Conservation (phyloP, 2,888 invertebrate species). For the Temnothorax rugatulus region DNA sequence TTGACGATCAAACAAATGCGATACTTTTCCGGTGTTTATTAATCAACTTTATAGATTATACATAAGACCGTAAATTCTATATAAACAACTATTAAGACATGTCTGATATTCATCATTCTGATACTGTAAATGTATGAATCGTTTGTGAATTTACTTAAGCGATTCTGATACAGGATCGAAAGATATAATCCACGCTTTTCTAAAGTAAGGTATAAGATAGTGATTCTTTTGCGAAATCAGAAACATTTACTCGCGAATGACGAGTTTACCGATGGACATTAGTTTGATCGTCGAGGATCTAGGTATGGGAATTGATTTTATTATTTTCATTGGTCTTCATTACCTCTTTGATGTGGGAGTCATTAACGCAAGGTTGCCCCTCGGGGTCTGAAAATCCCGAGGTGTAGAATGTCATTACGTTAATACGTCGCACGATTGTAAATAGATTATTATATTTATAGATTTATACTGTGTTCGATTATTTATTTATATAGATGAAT, state of each 20-base stretch:
- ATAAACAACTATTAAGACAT: not conserved
- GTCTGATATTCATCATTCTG: not conserved
- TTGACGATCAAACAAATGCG: slow-evolving; percentile 71
- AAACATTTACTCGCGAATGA: not conserved
- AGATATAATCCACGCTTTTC: not conserved
- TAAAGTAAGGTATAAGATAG: not conserved
- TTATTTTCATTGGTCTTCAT: slow-evolving; percentile 65
- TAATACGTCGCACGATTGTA: slow-evolving; percentile 68
- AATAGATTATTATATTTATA: slow-evolving; percentile 66
- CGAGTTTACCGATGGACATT: slow-evolving; percentile 42
- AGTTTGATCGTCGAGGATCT: slow-evolving; percentile 67
- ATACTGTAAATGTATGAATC: not conserved
- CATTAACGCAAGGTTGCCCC: slow-evolving; percentile 59
- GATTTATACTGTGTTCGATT: slow-evolving; percentile 74
- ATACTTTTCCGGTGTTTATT: slow-evolving; percentile 38
- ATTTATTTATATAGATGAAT: slow-evolving; percentile 77
- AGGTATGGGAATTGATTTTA: slow-evolving; percentile 62
- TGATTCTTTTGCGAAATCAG: not conserved
- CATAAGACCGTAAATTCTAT: not conserved
- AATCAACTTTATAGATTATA: not conserved
- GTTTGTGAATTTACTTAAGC: not conserved
- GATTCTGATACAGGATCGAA: not conserved
- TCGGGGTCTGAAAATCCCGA: slow-evolving; percentile 36
- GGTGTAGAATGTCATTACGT: slow-evolving; percentile 64
- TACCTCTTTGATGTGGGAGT: slow-evolving; percentile 46